These are phyloP conservation scores for Hydrotaea diabolus DNA, from an alignment of 2,888 invertebrate genomes.

Conservation along the genomic window DNA sequence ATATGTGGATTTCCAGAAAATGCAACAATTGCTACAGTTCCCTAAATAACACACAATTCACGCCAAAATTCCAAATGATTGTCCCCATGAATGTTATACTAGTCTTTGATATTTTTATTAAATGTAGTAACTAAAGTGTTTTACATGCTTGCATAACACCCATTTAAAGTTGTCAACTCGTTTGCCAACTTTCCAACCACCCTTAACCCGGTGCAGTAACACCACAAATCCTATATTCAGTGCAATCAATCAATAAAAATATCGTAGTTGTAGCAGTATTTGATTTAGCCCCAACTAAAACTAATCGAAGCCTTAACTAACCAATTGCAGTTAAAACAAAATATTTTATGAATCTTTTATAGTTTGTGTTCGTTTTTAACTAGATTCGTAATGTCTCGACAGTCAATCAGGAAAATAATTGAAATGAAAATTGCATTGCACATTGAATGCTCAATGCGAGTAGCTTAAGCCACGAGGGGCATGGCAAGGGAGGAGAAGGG, in stretches of 20 bases:
- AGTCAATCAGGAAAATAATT: conserved; percentile 62
- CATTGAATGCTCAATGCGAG: not conserved
- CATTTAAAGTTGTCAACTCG: no score
- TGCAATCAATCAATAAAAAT: conserved; percentile 11
- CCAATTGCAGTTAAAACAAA: conserved; percentile 21
- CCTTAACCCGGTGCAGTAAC: not conserved
- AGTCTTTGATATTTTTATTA: no score
- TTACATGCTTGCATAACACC: no score
- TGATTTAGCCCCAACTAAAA: conserved; percentile 27
- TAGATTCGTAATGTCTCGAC: conserved; percentile 49
- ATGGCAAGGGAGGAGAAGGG: not conserved
- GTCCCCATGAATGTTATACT: no score
- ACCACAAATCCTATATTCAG: not conserved
- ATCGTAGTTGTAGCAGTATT: not conserved
- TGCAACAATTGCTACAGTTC: no score
- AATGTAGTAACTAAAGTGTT: no score
- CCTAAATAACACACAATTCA: no score
- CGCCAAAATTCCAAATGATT: no score
- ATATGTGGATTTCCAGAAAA: no score
- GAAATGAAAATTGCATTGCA: conserved; percentile 63
- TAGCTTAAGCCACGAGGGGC: not conserved
- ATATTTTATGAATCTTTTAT: conserved; percentile 53
- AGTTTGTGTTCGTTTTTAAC: conserved; percentile 29
- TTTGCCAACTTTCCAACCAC: no score
- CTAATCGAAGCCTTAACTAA: conserved; percentile 37